Evolutionary conservation across 2,797 vertebrate genomes (phyloP), one percentile per base, ranked within the genome.

Genomic region (Cyprinodon diabolis): DNA sequence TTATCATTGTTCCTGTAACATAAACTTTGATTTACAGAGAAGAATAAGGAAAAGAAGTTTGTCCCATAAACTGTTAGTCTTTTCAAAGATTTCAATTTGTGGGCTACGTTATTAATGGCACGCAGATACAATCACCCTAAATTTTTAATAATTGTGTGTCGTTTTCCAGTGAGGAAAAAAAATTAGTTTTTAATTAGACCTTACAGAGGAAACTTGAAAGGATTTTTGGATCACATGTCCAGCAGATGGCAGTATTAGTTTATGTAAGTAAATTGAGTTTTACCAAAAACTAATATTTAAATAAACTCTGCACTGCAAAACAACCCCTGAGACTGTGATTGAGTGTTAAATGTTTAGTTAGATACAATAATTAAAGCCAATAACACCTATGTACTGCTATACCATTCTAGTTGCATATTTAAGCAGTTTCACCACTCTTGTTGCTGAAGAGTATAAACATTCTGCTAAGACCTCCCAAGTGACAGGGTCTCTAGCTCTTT

Each of bases 171-270:
- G 4, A 48, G 4, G 11, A 13, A 48, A 48, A 43, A 43, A 43
- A 43, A 1, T 8, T 5, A 43, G 7, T 8, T 5, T 43, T 43
- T 43, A 4, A 43, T 43, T 43, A 43, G 7, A 30, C 30, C 7
- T 43, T 43, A 19, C 23, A 58, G 56, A 37, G 25, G 15, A 60
- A 17, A 37, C 57, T 6, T 60, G 57, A 45, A 56, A 13, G 14
- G n/a, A 19, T 4, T 21, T 8, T 13, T 55, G 3, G 30, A 63
- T 43, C 4, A 13, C n/a, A 57, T 69, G 63, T 58, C 77, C 81
- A 74, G 49, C 35, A 76, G 81, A 37, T 73, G 81, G 81, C 74
- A 14, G 21, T 54, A 13, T 68, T 13, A 48, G 43, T 9, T 43
- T 70, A 40, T 19, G n/a, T 1, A 23, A 37, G 2, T 14, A 21